Percentiles rank a stretch among this genome's conserved stretches.
Evolutionary conservation across 2,797 vertebrate species (phyloP).

Genomic region (Aselliscus stoliczkanus): DNA sequence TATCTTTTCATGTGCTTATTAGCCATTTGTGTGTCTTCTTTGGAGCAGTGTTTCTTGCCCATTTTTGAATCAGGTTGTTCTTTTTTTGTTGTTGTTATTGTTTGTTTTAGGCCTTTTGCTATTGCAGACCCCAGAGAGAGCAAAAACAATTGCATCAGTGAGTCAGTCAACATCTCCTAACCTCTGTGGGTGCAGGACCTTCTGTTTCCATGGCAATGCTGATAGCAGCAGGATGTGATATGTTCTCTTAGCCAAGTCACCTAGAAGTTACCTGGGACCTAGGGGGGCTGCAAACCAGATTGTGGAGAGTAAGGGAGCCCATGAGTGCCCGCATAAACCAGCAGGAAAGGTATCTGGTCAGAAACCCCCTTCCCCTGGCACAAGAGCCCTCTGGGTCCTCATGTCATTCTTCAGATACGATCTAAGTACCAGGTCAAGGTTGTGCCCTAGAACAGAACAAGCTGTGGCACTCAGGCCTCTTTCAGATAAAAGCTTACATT

Average conservation of each 20-base stretch:
- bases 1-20: not conserved
- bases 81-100: not conserved
- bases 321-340: not conserved
- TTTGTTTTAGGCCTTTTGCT: not conserved
- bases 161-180: not conserved
- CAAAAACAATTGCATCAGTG: not conserved
- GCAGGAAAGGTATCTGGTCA: not conserved
- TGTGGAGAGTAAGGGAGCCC: not conserved
- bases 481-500: conserved; percentile 47
- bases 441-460: conserved; percentile 55
- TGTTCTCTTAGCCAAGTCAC: not conserved
- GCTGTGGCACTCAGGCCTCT: conserved; percentile 65
- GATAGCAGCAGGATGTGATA: not conserved
- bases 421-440: not conserved
- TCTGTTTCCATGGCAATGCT: not conserved
- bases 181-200: not conserved
- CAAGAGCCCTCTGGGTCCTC: not conserved
- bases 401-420: not conserved
- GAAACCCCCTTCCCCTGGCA: not conserved
- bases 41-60: not conserved
- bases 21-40: not conserved
- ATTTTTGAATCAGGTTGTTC: not conserved
- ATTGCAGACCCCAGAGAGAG: not conserved
- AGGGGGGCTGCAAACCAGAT: not conserved
- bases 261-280: not conserved